Percentiles rank a stretch among this genome's conserved stretches.
phyloP scores from a whole-genome alignment of 2,113 vertebrate genomes.

The Emydocephalus ijimae region DNA sequence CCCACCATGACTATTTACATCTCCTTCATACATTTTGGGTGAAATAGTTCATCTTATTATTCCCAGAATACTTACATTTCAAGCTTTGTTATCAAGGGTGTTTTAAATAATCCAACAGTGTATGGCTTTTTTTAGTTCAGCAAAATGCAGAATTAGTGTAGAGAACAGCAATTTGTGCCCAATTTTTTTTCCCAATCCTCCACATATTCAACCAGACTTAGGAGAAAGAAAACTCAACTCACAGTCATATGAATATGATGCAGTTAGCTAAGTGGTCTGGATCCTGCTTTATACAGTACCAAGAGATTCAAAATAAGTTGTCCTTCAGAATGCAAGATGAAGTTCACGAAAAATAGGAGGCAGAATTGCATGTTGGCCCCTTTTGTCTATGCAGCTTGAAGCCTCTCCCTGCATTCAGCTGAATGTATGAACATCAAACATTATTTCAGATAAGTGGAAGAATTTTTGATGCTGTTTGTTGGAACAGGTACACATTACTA shows the following conservation, averaged over 20 bases:
- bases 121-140: not conserved
- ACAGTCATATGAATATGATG: not conserved
- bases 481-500: slow-evolving; percentile 55
- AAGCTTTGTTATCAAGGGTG: not conserved
- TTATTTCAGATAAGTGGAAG: slow-evolving; percentile 60
- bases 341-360: not conserved
- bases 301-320: not conserved
- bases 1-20: not conserved
- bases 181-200: not conserved
- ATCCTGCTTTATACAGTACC: not conserved
- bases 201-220: not conserved
- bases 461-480: slow-evolving; percentile 60
- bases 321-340: not conserved
- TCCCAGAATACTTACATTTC: not conserved
- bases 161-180: not conserved
- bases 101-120: not conserved
- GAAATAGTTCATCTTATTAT: not conserved
- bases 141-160: not conserved
- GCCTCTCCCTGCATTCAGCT: not conserved
- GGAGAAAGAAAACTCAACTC: not conserved
- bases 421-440: slow-evolving; percentile 60
- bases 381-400: not conserved
- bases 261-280: not conserved
- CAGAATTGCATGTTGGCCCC: not conserved
- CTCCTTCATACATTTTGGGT: not conserved